phyloP scores from a whole-genome alignment of 2,113 vertebrate genomes.

The Onychorhynchus coronatus region DNA sequence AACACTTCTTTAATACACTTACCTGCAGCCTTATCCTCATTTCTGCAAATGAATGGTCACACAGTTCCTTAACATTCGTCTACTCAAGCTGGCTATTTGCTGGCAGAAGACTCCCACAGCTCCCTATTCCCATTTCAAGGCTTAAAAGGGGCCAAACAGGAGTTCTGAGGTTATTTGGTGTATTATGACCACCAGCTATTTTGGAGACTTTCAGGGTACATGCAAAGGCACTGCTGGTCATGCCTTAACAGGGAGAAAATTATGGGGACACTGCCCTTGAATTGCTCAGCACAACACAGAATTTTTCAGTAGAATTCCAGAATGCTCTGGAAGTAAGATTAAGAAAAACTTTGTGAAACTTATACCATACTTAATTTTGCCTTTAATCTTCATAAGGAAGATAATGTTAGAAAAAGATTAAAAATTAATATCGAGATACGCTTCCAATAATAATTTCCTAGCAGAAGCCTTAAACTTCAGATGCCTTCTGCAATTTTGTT shows the following conservation, averaged over 20 bases:
- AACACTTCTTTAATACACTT: neutral
- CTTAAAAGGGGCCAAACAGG: neutral
- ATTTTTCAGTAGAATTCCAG: neutral
- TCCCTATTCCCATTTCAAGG: neutral
- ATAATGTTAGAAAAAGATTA: slow-evolving; percentile 16
- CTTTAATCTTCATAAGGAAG: slow-evolving; percentile 26
- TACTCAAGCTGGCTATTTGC: neutral
- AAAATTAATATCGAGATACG: slow-evolving; percentile 1
- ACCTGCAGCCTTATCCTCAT: neutral
- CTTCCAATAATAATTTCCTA: neutral
- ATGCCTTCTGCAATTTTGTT: neutral
- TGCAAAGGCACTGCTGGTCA: neutral
- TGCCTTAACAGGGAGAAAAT: neutral
- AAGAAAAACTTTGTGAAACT: neutral
- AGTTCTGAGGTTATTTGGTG: neutral
- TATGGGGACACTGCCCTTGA: neutral
- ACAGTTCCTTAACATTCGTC: neutral
- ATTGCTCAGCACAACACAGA: neutral
- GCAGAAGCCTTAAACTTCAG: slow-evolving; percentile 2
- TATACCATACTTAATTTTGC: neutral
- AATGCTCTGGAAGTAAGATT: neutral
- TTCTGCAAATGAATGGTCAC: neutral
- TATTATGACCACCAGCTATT: neutral
- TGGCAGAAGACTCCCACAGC: neutral
- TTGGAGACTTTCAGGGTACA: neutral